These are phyloP conservation scores for Hemiprocne comata DNA, from an alignment of 2,113 vertebrate genomes.

Conservation along the genomic window DNA sequence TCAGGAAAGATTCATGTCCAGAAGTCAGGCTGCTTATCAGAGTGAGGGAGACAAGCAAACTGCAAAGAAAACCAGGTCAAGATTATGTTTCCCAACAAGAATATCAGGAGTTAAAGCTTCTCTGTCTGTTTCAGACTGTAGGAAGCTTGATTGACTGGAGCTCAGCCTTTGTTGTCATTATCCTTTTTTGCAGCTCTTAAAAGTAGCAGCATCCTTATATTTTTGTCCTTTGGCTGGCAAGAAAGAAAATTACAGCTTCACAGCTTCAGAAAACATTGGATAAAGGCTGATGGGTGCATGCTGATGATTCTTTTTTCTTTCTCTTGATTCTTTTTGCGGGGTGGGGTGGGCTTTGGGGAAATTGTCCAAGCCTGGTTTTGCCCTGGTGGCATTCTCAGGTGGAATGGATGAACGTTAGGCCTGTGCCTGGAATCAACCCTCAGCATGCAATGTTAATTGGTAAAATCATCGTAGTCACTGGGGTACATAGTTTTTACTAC, in stretches of 20 bases:
- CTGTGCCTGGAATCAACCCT: background rate
- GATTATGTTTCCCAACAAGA: background rate
- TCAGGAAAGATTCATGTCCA: background rate
- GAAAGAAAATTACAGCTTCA: background rate
- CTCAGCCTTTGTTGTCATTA: background rate
- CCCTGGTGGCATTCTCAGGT: background rate
- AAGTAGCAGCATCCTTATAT: background rate
- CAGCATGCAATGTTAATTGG: background rate
- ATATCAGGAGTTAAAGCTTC: background rate
- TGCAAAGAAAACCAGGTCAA: background rate
- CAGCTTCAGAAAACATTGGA: background rate
- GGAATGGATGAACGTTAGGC: background rate
- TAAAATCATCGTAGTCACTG: background rate
- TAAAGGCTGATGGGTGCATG: background rate
- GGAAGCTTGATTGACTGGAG: background rate
- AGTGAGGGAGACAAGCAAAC: background rate
- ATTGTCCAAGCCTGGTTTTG: background rate
- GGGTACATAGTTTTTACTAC: background rate
- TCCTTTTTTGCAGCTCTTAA: background rate
- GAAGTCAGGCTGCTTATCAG: background rate
- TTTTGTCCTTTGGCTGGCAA: background rate
- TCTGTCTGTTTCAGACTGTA: background rate
- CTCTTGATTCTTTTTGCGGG: too few relatives aligned
- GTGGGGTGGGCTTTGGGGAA: background rate
- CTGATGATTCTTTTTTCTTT: background rate